Evolutionary conservation across 1,140 invertebrate species (phyloP).

Genomic region (Odontomachus brunneus): DNA sequence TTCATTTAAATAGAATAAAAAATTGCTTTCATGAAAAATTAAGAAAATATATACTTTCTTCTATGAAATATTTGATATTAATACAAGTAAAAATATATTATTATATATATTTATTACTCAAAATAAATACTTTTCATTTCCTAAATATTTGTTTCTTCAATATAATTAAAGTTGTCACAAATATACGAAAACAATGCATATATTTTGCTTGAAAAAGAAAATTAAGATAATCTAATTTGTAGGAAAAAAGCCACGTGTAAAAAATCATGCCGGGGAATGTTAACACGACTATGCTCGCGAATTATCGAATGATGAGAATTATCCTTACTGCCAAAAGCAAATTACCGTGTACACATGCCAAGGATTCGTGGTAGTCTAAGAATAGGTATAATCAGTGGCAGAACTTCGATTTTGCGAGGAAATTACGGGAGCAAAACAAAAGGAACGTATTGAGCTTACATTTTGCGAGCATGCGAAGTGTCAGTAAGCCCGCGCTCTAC

Average conservation of each 20-base stretch:
- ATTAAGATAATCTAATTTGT: too few relatives aligned
- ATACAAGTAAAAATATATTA: too few relatives aligned
- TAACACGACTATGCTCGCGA: neutral
- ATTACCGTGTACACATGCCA: constrained; percentile 29
- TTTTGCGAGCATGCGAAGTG: constrained; percentile 55
- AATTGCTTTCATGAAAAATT: too few relatives aligned
- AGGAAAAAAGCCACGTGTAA: too few relatives aligned
- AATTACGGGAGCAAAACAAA: constrained; percentile 59
- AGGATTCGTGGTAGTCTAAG: constrained; percentile 43
- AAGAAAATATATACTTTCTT: too few relatives aligned
- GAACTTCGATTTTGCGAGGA: constrained; percentile 42
- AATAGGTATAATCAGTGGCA: constrained; percentile 50
- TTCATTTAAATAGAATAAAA: too few relatives aligned
- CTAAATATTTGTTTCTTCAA: too few relatives aligned
- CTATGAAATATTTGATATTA: too few relatives aligned
- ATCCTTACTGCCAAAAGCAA: constrained; percentile 9
- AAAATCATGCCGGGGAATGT: neutral
- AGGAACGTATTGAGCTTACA: constrained; percentile 49
- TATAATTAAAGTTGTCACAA: too few relatives aligned
- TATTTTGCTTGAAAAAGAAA: neutral
- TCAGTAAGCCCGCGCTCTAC: constrained; percentile 47
- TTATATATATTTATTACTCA: too few relatives aligned
- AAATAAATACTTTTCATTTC: too few relatives aligned
- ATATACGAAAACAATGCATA: neutral
- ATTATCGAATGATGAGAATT: constrained; percentile 29